phyloP scores from a whole-genome alignment of 2,113 vertebrate genomes.

The Grammomys dolichurus region DNA sequence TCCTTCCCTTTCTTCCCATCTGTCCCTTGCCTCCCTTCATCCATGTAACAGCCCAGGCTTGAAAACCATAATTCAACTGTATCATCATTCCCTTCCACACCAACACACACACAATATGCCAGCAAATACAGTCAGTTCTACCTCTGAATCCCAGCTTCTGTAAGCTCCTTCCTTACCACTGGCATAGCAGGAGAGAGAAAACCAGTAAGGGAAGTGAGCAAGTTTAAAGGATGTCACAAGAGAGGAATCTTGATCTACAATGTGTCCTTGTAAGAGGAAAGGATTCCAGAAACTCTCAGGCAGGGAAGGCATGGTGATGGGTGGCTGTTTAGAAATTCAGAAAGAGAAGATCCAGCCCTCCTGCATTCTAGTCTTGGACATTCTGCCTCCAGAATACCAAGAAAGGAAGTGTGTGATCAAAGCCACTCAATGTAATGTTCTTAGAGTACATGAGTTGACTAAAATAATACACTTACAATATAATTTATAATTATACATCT shows the following conservation, averaged over 20 bases:
- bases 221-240: not conserved
- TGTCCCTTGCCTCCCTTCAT: not conserved
- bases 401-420: not conserved
- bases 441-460: not conserved
- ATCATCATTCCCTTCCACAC: not conserved
- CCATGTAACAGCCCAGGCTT: not conserved
- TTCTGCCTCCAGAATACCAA: not conserved
- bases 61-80: conserved; percentile 9
- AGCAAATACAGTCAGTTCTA: conserved; percentile 4
- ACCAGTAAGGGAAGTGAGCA: not conserved
- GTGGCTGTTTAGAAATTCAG: not conserved
- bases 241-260: not conserved
- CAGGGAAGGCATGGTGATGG: not conserved
- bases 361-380: not conserved
- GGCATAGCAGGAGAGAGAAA: not conserved
- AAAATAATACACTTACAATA: not conserved
- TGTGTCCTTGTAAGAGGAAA: not conserved
- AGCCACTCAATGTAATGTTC: not conserved
- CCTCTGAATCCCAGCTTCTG: conserved; percentile 6
- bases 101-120: not conserved
- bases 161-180: not conserved
- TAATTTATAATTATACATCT: not conserved
- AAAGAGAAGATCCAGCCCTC: not conserved
- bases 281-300: not conserved
- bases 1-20: conserved; percentile 4